Conservation (phyloP, 2,888 invertebrate species). For the Phortica magna region DNA sequence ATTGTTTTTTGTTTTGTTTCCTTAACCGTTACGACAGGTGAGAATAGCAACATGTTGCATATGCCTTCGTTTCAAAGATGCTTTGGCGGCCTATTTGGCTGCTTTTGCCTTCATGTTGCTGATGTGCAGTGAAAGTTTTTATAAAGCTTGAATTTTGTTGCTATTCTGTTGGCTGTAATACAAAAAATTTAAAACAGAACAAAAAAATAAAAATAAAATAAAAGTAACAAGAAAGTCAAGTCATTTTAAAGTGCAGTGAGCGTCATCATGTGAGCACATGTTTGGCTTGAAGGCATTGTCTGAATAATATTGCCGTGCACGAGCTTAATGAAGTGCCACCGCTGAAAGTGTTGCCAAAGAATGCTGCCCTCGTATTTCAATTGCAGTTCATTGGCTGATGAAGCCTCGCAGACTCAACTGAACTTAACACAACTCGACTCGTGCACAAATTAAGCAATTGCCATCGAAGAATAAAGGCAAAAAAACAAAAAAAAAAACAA, state of each 20-base stretch:
- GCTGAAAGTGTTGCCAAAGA: neutral
- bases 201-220: constrained; percentile 1
- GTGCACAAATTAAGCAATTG: constrained; percentile 27
- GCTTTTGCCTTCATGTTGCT: neutral
- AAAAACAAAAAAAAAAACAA: neutral
- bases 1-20: neutral
- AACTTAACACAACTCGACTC: constrained; percentile 3
- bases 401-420: constrained; percentile 7
- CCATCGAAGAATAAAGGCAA: constrained; percentile 4
- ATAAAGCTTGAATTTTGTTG: neutral
- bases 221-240: neutral
- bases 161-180: neutral
- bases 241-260: neutral
- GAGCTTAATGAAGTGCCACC: constrained; percentile 15
- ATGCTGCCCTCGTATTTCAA: neutral
- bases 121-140: constrained; percentile 5
- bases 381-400: constrained; percentile 29
- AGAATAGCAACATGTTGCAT: constrained; percentile 22
- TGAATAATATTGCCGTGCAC: neutral
- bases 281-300: neutral
- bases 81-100: constrained; percentile 13
- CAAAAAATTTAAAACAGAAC: neutral
- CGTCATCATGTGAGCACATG: neutral
- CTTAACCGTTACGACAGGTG: constrained; percentile 14
- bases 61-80: constrained; percentile 1